A percentile compares a stretch with the other conserved stretches of the same genome.
phyloP scores from a whole-genome alignment of 2,888 invertebrate species.

The Bombylius major region DNA sequence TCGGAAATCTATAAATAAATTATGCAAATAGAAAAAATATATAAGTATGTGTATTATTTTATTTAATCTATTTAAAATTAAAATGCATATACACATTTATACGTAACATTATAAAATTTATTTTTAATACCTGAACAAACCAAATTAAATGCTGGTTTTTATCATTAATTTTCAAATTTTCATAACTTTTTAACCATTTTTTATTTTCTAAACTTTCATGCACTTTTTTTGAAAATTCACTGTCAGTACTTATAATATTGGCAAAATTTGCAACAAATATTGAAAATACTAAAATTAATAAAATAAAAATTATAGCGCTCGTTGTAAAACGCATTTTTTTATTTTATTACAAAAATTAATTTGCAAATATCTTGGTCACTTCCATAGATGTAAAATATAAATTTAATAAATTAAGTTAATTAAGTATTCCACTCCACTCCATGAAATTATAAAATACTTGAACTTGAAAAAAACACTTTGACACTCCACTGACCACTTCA shows the following conservation, averaged over 20 bases:
- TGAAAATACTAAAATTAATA: constrained; percentile 50
- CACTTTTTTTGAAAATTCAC: constrained; percentile 31
- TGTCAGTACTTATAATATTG: constrained; percentile 51
- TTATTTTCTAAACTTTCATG: constrained; percentile 26
- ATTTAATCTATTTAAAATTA: background rate
- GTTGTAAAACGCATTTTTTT: constrained; percentile 50
- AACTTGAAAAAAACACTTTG: no score
- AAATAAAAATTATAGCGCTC: constrained; percentile 46
- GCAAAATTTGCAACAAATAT: constrained; percentile 57
- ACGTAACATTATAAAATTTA: background rate
- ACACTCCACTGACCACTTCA: no score
- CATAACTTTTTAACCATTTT: constrained; percentile 32
- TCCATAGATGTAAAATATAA: no score
- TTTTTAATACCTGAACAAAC: constrained; percentile 58
- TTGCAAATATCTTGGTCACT: no score
- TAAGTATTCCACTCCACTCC: no score
- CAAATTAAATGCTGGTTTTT: constrained; percentile 50
- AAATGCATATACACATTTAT: no score
- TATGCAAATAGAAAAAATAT: constrained; percentile 1
- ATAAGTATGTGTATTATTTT: background rate
- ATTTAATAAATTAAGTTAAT: no score
- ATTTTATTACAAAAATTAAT: no score
- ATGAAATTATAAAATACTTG: no score
- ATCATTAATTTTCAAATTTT: constrained; percentile 39
- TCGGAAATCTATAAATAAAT: constrained; percentile 61